Evolutionary conservation across 2,888 invertebrate species (phyloP).

Genomic region (Tortricodes alternella): DNA sequence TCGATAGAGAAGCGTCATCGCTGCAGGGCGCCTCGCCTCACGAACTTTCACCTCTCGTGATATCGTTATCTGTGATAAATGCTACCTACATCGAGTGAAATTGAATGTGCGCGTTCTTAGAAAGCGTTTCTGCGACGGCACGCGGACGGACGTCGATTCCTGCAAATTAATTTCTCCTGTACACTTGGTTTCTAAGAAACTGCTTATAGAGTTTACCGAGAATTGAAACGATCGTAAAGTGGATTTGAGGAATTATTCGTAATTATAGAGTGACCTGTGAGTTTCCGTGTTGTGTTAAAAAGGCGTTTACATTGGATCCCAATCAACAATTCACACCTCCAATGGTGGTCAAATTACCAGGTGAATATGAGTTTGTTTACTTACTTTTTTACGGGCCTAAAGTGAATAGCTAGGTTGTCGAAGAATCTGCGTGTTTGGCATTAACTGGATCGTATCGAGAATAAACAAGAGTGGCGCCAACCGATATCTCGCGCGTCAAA

Average conservation of each 20-base stretch:
- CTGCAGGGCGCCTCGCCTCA: conserved; percentile 48
- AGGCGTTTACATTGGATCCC: conserved; percentile 81
- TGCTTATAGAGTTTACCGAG: conserved; percentile 79
- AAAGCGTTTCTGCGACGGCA: conserved; percentile 67
- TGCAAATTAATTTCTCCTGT: conserved; percentile 80
- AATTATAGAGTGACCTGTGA: conserved; percentile 75
- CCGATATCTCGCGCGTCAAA: conserved; percentile 38
- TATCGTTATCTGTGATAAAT: conserved; percentile 76
- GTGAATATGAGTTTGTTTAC: conserved; percentile 51
- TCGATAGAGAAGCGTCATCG: conserved; percentile 58
- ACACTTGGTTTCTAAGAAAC: conserved; percentile 76
- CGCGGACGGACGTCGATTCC: conserved; percentile 68
- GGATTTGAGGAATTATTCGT: conserved; percentile 79
- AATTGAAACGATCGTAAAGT: conserved; percentile 78
- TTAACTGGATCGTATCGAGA: not conserved
- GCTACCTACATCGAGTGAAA: conserved; percentile 68
- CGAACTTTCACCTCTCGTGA: conserved; percentile 80
- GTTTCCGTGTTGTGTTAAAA: conserved; percentile 74
- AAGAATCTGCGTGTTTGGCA: conserved; percentile 17
- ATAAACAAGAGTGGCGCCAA: conserved; percentile 37
- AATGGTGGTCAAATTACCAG: conserved; percentile 82
- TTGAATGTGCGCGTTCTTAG: conserved; percentile 76
- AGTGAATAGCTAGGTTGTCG: not conserved
- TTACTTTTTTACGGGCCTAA: conserved; percentile 7
- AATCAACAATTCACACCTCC: conserved; percentile 72